Evolutionary conservation across 1,140 invertebrate genomes (phyloP).

Genomic region (Sesamia nonagrioides): DNA sequence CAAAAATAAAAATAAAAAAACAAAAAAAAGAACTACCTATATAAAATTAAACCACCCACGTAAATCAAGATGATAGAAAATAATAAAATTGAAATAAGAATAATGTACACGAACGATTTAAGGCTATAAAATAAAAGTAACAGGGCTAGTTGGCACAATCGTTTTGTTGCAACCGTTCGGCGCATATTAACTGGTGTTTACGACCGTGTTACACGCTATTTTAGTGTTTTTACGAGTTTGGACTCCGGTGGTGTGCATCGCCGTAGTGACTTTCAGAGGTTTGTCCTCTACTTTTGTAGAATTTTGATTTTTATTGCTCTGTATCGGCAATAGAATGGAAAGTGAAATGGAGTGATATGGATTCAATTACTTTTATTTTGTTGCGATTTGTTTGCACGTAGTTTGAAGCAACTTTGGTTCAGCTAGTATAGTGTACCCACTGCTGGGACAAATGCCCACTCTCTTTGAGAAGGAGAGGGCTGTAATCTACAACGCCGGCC

Average conservation of each 20-base stretch:
- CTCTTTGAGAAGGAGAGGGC: too few relatives aligned
- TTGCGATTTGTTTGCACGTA: not conserved
- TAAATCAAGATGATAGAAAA: slow-evolving; percentile 5
- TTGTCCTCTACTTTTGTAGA: slow-evolving; percentile 22
- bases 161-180: slow-evolving; percentile 15
- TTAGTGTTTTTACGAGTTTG: slow-evolving; percentile 45
- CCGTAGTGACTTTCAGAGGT: slow-evolving; percentile 39
- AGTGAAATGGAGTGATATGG: not conserved
- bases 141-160: slow-evolving; percentile 30
- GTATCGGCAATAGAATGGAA: not conserved
- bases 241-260: slow-evolving; percentile 45
- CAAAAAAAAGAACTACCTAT: not conserved
- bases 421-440: too few relatives aligned
- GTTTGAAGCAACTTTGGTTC: not conserved
- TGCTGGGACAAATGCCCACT: too few relatives aligned
- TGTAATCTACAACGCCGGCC: too few relatives aligned
- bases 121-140: slow-evolving; percentile 18
- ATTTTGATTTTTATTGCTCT: slow-evolving; percentile 34
- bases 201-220: slow-evolving; percentile 48
- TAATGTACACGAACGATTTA: slow-evolving; percentile 8
- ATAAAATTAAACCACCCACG: not conserved
- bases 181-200: slow-evolving; percentile 51
- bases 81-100: slow-evolving; percentile 20
- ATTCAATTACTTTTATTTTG: not conserved
- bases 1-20: not conserved